Conservation (phyloP, 2,797 vertebrate genomes). For the Alosa sapidissima region DNA sequence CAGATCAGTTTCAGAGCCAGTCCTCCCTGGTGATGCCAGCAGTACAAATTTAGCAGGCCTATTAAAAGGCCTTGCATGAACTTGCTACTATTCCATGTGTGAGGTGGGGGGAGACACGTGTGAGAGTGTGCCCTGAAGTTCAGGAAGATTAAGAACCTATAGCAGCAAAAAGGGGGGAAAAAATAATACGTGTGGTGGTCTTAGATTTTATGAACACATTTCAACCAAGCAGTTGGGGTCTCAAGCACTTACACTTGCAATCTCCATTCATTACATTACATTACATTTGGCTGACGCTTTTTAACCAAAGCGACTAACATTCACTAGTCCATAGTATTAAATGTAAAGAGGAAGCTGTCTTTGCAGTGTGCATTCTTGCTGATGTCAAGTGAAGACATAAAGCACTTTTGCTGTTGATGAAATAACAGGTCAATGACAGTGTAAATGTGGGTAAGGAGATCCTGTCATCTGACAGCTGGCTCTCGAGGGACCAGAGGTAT, state of each 20-base stretch:
- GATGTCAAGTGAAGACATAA: not conserved
- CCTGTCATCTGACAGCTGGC: slow-evolving; percentile 34
- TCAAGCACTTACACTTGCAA: not conserved
- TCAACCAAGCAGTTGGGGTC: not conserved
- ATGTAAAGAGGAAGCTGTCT: not conserved
- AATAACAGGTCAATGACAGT: slow-evolving; percentile 22
- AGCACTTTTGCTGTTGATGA: slow-evolving; percentile 1
- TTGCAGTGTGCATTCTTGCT: not conserved
- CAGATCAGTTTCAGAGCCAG: slow-evolving; percentile 47
- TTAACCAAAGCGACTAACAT: too few species aligned
- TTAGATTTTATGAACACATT: not conserved
- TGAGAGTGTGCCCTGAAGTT: not conserved
- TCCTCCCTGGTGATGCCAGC: slow-evolving; percentile 42
- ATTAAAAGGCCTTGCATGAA: slow-evolving; percentile 43
- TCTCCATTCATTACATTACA: not conserved
- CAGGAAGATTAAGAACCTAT: not conserved
- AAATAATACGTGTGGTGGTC: not conserved
- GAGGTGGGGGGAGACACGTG: not conserved
- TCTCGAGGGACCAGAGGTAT: slow-evolving; percentile 29
- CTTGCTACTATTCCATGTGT: slow-evolving; percentile 29
- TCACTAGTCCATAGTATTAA: not conserved
- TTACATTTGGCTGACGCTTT: too few species aligned
- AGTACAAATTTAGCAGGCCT: slow-evolving; percentile 50
- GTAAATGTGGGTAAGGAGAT: slow-evolving; percentile 26
- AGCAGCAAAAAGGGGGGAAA: not conserved